Base-by-base conservation (phyloP, 1,140 invertebrate genomes). In the Bilobella aurantiaca region DNA sequence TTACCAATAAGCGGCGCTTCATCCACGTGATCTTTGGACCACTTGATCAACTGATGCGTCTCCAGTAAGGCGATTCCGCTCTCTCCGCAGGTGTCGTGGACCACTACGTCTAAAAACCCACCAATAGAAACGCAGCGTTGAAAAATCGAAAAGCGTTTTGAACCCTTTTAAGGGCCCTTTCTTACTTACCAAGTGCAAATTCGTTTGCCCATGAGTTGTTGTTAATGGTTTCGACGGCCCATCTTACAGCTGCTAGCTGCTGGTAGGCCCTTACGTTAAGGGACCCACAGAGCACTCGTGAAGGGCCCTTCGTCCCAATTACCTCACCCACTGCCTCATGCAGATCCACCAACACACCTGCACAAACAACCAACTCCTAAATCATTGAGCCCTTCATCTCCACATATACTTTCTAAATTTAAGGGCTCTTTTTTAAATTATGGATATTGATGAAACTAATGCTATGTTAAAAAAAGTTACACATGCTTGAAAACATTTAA, bases 51-150 rank as follows among this genome's bases (percentile, higher is more conserved):
- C 47, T 69, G 64, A n/a, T 63, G 63, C 16, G 65, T 65, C 53
- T 69, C 68, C 14, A 64, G 32, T 21, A 67, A 29, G 3, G 67
- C 67, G 29, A 69, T 66, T 27, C 58, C 65, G 46, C 68, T 65
- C 60, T 73, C 71, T 5, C 71, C 71, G 28, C 71, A 73, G 27
- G 71, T 73, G 58, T 73, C 71, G 60, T 68, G 69, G 21, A 73
- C 71, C 2, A 69, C 58, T 27, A 73, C 32, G 63, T 73, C 71
- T 72, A 58, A 47, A 29, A 64, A 58, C 16, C 32, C 31, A 49
- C 29, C 28, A 46, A 66, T 14, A 37, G 63, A 60, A 67, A 63
- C 42, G 34, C 21, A 67, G 59, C 58, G 21, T 25, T 62, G 53
- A 31, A 59, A 56, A 56, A 18, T 66, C 25, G 27, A 47, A 28